These are phyloP conservation scores for Drosophila colorata DNA, from an alignment of 2,888 invertebrate species.

Conservation along the genomic window DNA sequence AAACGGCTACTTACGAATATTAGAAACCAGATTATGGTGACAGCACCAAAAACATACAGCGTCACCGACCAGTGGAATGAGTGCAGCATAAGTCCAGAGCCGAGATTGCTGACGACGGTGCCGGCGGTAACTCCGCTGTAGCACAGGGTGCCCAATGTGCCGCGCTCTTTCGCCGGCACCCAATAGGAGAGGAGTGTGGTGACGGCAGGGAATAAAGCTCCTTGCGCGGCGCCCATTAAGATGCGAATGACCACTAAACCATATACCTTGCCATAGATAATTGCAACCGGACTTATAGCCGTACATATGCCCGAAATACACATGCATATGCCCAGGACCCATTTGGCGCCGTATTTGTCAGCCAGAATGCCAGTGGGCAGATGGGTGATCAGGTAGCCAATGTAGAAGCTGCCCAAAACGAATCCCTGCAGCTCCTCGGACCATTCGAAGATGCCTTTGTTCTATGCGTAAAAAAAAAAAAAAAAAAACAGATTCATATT, in stretches of 20 bases:
- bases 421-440: slow-evolving; percentile 89
- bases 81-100: slow-evolving; percentile 89
- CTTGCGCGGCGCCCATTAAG: slow-evolving; percentile 92
- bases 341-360: slow-evolving; percentile 92
- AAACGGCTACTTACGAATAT: slow-evolving; percentile 86
- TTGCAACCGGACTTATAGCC: slow-evolving; percentile 15
- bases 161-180: slow-evolving; percentile 91
- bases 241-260: slow-evolving; percentile 89
- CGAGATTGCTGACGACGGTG: slow-evolving; percentile 87
- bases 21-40: slow-evolving; percentile 89
- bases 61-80: slow-evolving; percentile 89
- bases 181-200: slow-evolving; percentile 91
- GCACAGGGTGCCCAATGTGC: slow-evolving; percentile 90
- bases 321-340: slow-evolving; percentile 91
- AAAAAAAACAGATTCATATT: too few relatives aligned
- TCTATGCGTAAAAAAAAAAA: slow-evolving; percentile 7
- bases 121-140: slow-evolving; percentile 90
- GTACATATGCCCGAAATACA: slow-evolving; percentile 88
- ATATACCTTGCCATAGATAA: slow-evolving; percentile 62
- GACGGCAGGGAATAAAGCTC: slow-evolving; percentile 93
- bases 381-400: slow-evolving; percentile 92
- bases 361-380: slow-evolving; percentile 92
- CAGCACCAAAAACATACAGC: slow-evolving; percentile 90
- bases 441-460: slow-evolving; percentile 87
- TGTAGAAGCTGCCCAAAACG: slow-evolving; percentile 92